phyloP scores from a whole-genome alignment of 2,888 invertebrate genomes.

The Caenorhabditis sulstoni region DNA sequence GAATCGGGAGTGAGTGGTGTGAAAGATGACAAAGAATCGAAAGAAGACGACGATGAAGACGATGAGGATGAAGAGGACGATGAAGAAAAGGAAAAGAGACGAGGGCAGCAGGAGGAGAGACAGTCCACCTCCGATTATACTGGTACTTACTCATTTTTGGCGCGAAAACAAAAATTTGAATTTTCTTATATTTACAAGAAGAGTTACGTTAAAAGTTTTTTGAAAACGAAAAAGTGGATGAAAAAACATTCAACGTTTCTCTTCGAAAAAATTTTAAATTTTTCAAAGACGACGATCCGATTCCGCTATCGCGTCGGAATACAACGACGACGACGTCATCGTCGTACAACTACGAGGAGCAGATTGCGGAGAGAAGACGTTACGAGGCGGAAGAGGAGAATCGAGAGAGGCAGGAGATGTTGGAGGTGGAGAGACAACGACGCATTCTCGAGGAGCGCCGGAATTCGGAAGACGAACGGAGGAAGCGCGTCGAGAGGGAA shows the following conservation, averaged over 20 bases:
- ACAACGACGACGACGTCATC: constrained; percentile 15
- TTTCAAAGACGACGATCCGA: constrained; percentile 47
- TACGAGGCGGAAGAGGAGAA: constrained; percentile 37
- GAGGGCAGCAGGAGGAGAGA: constrained; percentile 29
- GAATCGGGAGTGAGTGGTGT: constrained; percentile 58
- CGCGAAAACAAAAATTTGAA: no score
- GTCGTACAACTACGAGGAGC: constrained; percentile 41
- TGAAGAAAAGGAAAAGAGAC: constrained; percentile 6
- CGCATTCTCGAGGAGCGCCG: constrained; percentile 38
- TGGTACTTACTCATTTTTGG: no score
- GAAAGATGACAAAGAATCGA: constrained; percentile 14
- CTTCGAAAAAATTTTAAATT: neutral
- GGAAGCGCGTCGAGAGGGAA: constrained; percentile 38
- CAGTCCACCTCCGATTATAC: constrained; percentile 59
- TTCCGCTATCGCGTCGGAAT: constrained; percentile 36
- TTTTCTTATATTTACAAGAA: no score
- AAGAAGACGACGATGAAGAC: constrained; percentile 10
- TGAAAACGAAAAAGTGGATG: no score
- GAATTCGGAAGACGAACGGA: constrained; percentile 37
- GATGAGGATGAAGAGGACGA: constrained; percentile 10
- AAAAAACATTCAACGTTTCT: neutral
- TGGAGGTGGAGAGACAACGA: constrained; percentile 45
- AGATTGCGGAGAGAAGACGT: constrained; percentile 42
- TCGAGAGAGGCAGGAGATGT: constrained; percentile 37
- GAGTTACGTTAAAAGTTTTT: no score